Percentiles rank a stretch among this genome's conserved stretches.
phyloP scores from a whole-genome alignment of 2,888 invertebrate genomes.

The Slavum lentiscoides region DNA sequence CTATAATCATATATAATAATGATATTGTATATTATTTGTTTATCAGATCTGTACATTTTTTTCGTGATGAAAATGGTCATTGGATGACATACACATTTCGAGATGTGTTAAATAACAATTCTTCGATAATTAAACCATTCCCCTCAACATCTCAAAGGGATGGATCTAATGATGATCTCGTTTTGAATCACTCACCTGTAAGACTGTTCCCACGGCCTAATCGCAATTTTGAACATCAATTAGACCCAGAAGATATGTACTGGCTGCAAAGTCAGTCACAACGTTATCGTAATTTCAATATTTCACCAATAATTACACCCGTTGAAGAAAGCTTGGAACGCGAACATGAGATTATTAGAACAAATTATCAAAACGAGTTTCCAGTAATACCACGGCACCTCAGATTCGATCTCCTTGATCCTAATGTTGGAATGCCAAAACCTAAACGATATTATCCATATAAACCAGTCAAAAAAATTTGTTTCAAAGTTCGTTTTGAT shows the following conservation, averaged over 20 bases:
- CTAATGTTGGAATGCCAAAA: conserved; percentile 39
- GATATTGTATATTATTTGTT: neutral
- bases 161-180: conserved; percentile 45
- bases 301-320: conserved; percentile 43
- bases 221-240: conserved; percentile 42
- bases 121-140: conserved; percentile 58
- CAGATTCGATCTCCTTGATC: conserved; percentile 44
- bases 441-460: conserved; percentile 48
- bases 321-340: conserved; percentile 46
- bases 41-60: conserved; percentile 74
- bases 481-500: conserved; percentile 85
- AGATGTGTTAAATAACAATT: conserved; percentile 62
- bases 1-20: neutral
- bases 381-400: conserved; percentile 38
- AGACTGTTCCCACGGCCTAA: conserved; percentile 29
- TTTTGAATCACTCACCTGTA: conserved; percentile 49
- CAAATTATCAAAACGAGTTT: conserved; percentile 44
- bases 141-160: conserved; percentile 28
- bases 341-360: conserved; percentile 36
- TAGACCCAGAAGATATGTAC: conserved; percentile 35
- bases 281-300: conserved; percentile 39
- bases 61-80: conserved; percentile 79
- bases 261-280: conserved; percentile 37
- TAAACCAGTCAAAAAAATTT: conserved; percentile 32
- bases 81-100: conserved; percentile 88